Percentiles rank a stretch among this genome's conserved stretches.
Evolutionary conservation across 2,113 vertebrate species (phyloP).

Genomic region (Odobenus rosmarus): DNA sequence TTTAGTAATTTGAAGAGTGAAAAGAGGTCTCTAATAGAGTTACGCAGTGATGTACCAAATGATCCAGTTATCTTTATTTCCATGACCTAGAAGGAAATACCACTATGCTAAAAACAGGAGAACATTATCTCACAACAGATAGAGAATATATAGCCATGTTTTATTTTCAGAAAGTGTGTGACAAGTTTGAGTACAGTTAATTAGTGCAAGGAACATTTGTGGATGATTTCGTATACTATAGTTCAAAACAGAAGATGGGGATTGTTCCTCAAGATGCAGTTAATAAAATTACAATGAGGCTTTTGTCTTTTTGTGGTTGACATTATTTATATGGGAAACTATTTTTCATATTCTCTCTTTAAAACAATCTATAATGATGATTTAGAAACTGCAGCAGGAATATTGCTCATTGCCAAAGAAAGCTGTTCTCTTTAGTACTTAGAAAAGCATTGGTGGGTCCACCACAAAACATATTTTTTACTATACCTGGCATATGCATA

Average conservation of each 20-base stretch:
- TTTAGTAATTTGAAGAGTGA: constrained; percentile 37
- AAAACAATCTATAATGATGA: constrained; percentile 24
- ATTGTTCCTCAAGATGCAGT: constrained; percentile 56
- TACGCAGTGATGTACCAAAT: background rate
- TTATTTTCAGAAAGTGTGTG: constrained; percentile 43
- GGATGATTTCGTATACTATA: constrained; percentile 16
- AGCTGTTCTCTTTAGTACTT: background rate
- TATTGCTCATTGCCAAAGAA: background rate
- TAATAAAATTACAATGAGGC: constrained; percentile 58
- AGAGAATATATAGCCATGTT: background rate
- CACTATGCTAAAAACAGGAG: constrained; percentile 1
- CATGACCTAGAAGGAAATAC: constrained; percentile 22
- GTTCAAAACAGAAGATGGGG: constrained; percentile 56
- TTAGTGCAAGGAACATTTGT: constrained; percentile 48
- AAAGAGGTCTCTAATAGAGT: constrained; percentile 8
- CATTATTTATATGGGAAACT: constrained; percentile 57
- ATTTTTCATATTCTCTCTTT: constrained; percentile 27
- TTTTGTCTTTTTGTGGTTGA: constrained; percentile 52
- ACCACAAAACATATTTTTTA: background rate
- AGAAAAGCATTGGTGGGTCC: background rate
- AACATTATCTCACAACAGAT: constrained; percentile 30
- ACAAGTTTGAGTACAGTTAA: constrained; percentile 50
- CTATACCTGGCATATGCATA: background rate
- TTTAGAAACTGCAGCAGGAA: background rate
- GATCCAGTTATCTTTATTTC: constrained; percentile 39